These are phyloP conservation scores for Eristalis arbustorum DNA, from an alignment of 2,888 invertebrate species.

Conservation along the genomic window DNA sequence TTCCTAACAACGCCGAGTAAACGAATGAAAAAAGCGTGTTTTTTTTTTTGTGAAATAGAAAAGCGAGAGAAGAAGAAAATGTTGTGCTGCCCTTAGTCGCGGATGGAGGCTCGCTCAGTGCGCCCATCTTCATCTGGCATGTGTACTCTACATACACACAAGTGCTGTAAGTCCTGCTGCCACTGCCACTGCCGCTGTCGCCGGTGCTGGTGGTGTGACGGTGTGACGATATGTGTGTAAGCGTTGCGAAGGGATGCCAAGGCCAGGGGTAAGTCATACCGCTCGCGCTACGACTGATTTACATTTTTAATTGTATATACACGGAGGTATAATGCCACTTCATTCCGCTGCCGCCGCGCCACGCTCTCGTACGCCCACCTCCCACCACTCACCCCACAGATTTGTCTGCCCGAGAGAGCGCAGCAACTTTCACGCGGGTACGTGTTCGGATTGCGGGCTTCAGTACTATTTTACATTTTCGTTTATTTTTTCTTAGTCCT, in stretches of 20 bases:
- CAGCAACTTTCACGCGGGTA: slow-evolving; percentile 70
- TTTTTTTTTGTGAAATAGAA: slow-evolving; percentile 44
- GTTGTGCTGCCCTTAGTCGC: slow-evolving; percentile 73
- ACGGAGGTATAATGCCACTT: slow-evolving; percentile 71
- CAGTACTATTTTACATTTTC: slow-evolving; percentile 69
- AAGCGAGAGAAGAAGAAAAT: slow-evolving; percentile 62
- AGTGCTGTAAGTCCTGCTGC: slow-evolving; percentile 9
- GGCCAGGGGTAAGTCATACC: slow-evolving; percentile 69
- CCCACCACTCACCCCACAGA: not conserved
- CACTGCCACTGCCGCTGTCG: not conserved
- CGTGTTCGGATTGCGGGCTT: slow-evolving; percentile 68
- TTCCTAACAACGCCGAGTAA: slow-evolving; percentile 62
- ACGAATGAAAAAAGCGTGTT: not conserved
- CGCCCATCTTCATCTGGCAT: slow-evolving; percentile 50
- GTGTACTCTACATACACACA: slow-evolving; percentile 16
- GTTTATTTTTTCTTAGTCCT: slow-evolving; percentile 65
- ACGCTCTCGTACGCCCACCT: not conserved
- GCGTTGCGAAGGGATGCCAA: slow-evolving; percentile 49
- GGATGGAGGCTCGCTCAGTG: slow-evolving; percentile 48
- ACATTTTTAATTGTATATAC: slow-evolving; percentile 77
- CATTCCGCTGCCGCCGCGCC: slow-evolving; percentile 52
- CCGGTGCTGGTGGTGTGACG: not conserved
- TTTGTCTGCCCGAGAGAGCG: slow-evolving; percentile 18
- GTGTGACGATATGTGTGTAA: slow-evolving; percentile 37
- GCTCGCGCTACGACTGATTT: slow-evolving; percentile 74